phyloP scores from a whole-genome alignment of 2,888 invertebrate genomes.

The Bombyx huttoni region DNA sequence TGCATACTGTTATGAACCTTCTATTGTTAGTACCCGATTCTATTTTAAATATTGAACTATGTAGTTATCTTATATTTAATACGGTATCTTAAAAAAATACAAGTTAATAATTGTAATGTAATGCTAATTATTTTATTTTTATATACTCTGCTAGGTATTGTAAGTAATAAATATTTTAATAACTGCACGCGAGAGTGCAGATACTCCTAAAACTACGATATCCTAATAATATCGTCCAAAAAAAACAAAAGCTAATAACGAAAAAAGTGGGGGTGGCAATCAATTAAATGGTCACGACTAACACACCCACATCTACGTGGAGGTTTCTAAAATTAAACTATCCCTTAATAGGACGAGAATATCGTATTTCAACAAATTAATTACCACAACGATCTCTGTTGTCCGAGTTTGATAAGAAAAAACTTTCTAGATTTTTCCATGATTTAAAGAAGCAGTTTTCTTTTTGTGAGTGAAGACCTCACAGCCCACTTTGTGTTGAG shows the following conservation, averaged over 20 bases:
- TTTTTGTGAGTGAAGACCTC: background rate
- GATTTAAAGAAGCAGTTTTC: background rate
- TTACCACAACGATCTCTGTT: conserved; percentile 6
- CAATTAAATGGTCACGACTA: background rate
- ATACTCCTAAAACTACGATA: no score
- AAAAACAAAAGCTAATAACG: background rate
- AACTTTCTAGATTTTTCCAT: conserved; percentile 7
- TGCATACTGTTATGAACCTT: no score
- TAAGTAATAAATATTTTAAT: no score
- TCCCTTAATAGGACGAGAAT: conserved; percentile 1
- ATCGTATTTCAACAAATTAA: conserved; percentile 4
- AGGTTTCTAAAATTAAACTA: background rate
- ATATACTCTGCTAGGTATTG: no score
- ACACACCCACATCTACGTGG: background rate
- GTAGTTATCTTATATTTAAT: no score
- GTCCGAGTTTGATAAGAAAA: conserved; percentile 9
- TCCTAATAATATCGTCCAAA: background rate
- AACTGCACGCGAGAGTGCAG: no score
- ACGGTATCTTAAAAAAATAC: no score
- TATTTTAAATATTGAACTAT: no score
- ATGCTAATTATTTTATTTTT: no score
- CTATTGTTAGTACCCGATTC: no score
- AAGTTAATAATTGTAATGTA: no score
- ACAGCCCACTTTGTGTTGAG: background rate
- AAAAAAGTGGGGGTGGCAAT: background rate